Evolutionary conservation across 2,797 vertebrate species (phyloP), one percentile per base, ranked within the genome.

Genomic region (Lophotriccus pileatus): DNA sequence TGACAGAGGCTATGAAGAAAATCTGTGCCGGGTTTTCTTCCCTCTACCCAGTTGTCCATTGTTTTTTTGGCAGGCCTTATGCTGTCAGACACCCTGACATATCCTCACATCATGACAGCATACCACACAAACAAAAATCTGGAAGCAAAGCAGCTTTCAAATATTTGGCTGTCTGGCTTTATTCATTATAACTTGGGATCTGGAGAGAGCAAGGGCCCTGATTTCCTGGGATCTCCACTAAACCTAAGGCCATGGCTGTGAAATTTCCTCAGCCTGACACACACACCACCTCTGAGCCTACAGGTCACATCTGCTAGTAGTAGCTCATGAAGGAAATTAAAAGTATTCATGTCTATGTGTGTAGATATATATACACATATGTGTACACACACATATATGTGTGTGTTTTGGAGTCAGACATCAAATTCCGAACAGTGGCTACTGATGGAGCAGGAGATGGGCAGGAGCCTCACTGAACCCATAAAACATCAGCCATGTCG

Each of bases 401-500:
- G 22, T 18, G 14, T 5, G 12, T 55, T 74, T 76, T 39, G 53
- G 39, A 55, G n/a, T 3, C 30, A 85, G 53, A 41, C 22, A 46
- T 7, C 30, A 24, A 4, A 27, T 24, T 27, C 47, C 36, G 85
- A 58, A 21, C 27, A 43, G 36, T 7, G 72, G 23, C 37, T 34
- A 0, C 44, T 36, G 67, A 14, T 6, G 18, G 56, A 87, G 90
- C 74, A 55, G 52, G 10, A 16, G 30, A 14, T 5, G 41, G 63
- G 79, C 62, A 63, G 62, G n/a, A 47, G 19, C 12, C 0, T 8
- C 49, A 11, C 7, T 10, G 59, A 12, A 16, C 7, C 27, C 68
- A 27, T 4, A 28, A 27, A 36, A n/a, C 5, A 82, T 32, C 11
- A 6, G 8, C 39, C 4, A 0, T 0, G 28, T 9, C 3, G 44